These are phyloP conservation scores for Megaceryle torquata DNA, from an alignment of 2,113 vertebrate species.

Conservation along the genomic window DNA sequence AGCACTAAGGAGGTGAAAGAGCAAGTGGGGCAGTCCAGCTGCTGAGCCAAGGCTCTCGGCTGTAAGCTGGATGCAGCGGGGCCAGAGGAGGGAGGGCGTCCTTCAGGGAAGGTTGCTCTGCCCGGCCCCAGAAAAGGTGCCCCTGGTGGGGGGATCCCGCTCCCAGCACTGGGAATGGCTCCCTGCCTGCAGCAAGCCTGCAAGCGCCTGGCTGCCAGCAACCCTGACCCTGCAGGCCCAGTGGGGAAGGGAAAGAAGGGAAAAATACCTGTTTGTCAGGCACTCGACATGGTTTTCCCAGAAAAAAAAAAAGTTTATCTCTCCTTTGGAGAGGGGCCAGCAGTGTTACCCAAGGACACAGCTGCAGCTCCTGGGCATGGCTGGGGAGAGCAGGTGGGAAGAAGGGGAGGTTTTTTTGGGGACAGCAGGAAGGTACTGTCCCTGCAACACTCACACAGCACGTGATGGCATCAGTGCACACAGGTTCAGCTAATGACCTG, in stretches of 20 bases:
- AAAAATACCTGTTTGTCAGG: neutral
- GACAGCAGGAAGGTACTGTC: neutral
- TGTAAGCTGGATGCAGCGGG: neutral
- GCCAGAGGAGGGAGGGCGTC: neutral
- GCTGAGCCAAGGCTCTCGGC: neutral
- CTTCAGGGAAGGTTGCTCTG: constrained; percentile 1
- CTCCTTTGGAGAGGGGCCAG: rapidly evolving
- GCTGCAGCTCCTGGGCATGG: rapidly evolving
- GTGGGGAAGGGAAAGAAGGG: neutral
- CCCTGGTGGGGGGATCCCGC: rapidly evolving
- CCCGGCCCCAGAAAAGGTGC: neutral
- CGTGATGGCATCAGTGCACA: rapidly evolving
- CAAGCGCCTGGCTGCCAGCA: neutral
- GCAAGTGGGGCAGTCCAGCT: neutral
- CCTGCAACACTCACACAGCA: rapidly evolving
- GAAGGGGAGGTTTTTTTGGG: neutral
- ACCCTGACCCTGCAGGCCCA: neutral
- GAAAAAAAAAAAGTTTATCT: neutral
- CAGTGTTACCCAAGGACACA: rapidly evolving
- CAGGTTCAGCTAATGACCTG: neutral
- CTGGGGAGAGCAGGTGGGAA: neutral
- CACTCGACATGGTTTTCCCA: neutral
- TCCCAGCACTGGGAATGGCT: neutral
- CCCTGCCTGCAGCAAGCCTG: neutral
- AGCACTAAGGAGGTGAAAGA: constrained; percentile 17